Percentiles rank a stretch among this genome's conserved stretches.
phyloP scores from a whole-genome alignment of 2,797 vertebrate genomes.

The Coregonus sp. region DNA sequence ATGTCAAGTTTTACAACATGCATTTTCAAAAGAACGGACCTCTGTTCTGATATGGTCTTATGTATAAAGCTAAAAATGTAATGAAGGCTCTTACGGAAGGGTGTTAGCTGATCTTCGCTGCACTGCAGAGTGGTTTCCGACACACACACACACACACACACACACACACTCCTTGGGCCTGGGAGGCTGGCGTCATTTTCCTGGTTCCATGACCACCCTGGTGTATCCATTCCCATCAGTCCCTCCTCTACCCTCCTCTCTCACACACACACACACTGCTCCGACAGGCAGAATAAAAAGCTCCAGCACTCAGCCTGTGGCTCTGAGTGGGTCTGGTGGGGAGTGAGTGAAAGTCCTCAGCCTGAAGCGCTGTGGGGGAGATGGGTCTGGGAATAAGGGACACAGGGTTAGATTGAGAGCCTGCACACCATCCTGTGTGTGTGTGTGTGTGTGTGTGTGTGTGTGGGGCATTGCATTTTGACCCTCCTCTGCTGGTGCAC shows the following conservation, averaged over 20 bases:
- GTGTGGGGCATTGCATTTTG: not conserved
- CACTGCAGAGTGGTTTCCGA: not conserved
- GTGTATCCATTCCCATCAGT: conserved; percentile 32
- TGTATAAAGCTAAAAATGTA: not conserved
- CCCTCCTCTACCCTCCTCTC: conserved; percentile 26
- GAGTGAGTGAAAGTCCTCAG: conserved; percentile 42
- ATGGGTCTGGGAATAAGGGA: conserved; percentile 45
- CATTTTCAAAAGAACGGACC: not conserved
- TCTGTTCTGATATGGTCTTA: too few relatives aligned
- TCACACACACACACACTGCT: not conserved
- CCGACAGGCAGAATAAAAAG: conserved; percentile 31
- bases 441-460: not conserved
- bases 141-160: conserved; percentile 3
- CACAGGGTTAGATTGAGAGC: conserved; percentile 17
- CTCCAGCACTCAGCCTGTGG: conserved; percentile 37
- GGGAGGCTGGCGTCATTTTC: conserved; percentile 45
- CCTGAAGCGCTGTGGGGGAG: conserved; percentile 42
- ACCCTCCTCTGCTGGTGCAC: not conserved
- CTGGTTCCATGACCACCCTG: conserved; percentile 53
- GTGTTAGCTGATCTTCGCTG: not conserved
- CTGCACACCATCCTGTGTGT: not conserved
- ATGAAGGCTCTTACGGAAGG: not conserved
- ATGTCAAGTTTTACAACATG: not conserved
- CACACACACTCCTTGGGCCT: too few relatives aligned
- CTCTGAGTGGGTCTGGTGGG: not conserved